Conservation (phyloP, 2,888 invertebrate species). For the Ennomos fuscantarius region DNA sequence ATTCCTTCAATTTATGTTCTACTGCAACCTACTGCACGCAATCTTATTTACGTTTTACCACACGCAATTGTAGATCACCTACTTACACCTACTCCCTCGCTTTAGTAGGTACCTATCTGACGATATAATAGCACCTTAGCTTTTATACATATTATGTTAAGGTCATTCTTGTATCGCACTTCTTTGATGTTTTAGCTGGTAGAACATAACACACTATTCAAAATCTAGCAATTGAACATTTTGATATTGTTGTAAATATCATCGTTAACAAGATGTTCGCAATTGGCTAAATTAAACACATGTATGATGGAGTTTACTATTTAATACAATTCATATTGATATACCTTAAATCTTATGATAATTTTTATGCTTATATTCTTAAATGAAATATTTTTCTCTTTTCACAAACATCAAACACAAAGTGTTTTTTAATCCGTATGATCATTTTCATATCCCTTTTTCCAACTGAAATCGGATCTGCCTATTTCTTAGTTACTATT, state of each 20-base stretch:
- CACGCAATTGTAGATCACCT: constrained; percentile 58
- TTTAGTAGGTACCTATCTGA: constrained; percentile 50
- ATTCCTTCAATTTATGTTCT: constrained; percentile 51
- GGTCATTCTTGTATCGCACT: constrained; percentile 12
- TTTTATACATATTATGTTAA: constrained; percentile 31
- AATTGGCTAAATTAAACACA: constrained; percentile 3
- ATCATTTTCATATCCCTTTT: constrained; percentile 32
- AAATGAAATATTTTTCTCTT: constrained; percentile 71
- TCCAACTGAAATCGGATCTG: constrained; percentile 52
- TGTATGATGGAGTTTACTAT: neutral
- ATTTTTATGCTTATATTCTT: constrained; percentile 41
- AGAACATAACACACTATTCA: constrained; percentile 16
- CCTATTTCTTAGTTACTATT: constrained; percentile 40
- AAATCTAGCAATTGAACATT: constrained; percentile 9
- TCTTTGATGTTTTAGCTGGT: constrained; percentile 18
- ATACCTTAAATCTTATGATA: constrained; percentile 2
- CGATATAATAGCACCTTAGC: constrained; percentile 39
- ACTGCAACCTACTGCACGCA: constrained; percentile 54
- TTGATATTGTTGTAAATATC: constrained; percentile 6
- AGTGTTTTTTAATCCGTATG: constrained; percentile 28
- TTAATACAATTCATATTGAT: neutral
- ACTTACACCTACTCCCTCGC: constrained; percentile 49
- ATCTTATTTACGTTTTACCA: constrained; percentile 42
- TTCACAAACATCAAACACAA: constrained; percentile 82
- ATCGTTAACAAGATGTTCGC: neutral